Evolutionary conservation across 2,797 vertebrate species (phyloP), one percentile per base, ranked within the genome.

Genomic region (Manis crassicaudata): DNA sequence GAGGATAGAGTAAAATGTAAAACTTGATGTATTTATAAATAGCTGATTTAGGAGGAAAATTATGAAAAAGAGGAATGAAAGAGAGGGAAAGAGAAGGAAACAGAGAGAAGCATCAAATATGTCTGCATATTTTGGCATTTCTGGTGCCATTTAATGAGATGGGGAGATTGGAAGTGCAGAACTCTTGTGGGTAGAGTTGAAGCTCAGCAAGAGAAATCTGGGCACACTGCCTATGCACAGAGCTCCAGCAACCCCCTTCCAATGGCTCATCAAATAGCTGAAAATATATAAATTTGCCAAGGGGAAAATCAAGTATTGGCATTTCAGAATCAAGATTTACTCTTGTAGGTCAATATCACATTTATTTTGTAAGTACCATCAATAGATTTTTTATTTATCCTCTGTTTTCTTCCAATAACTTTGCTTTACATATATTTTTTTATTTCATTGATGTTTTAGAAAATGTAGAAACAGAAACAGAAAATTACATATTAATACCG

Each of bases 151-250:
- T n/a, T 62, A 29, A n/a, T 23, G 35, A 83, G 67, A 50, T 4
- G 7, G 3, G 12, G 14, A 21, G 29, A 37, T 2, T 10, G 10
- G 25, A 27, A 37, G 2, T 56, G 6, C 29, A 70, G 10, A 50
- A 29, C 40, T n/a, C n/a, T 20, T 35, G 7, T 16, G n/a, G 9
- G 23, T 73, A 52, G 18, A 18, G 29, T 3, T 60, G 14, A 62
- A 12, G 8, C 7, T 63, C 2, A 17, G 10, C 29, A 32, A 6
- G 1, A 9, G 12, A 72, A 52, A 5, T 35, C 7, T 3, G 12
- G 32, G 2, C 14, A 18, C 25, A 25, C 16, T 46, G 63, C 11
- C 25, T 32, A 8, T 21, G 75, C 10, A 52, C 40, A 32, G 6
- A 63, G 5, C 20, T n/a, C 72, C 0, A 2, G 9, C 21, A 23